Evolutionary conservation across 1,140 invertebrate species (phyloP), one percentile per base, ranked within the genome.

Genomic region (Heliconius eleuchia): DNA sequence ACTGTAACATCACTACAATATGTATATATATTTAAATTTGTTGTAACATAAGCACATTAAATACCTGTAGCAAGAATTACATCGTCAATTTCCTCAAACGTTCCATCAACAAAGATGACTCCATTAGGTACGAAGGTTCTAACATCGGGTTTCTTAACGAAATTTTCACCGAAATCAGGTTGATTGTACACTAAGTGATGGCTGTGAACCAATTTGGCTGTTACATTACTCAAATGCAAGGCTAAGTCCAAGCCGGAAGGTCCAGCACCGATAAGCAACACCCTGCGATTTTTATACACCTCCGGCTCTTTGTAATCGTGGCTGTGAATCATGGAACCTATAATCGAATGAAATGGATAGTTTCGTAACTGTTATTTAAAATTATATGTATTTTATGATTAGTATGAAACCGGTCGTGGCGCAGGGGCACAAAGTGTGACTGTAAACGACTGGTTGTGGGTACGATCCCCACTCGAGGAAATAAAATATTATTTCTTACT

Each of bases 181-280:
- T 95, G 95, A 27, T 95, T 95, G 76, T 95, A 92, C 0, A 75
- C 81, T 1, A 91, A 73, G 81, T 97, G 97, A 85, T 97, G 97
- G 86, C 96, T 97, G 46, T 97, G 91, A 13, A 95, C 94, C 50
- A 98, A 96, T 80, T 96, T 94, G 78, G 95, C 92, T 1, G 97
- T 97, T n/a, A 95, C 92, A 75, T 94, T 94, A 4, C 97, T 96
- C 78, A 98, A 95, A 82, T 98, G 98, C 30, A 97, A 92, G 2
- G 97, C 96, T 37, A 99, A 95, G 88, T 99, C 98, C 87, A 97
- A 93, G 0, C 98, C 98, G 19, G 98, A 99, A 42, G 98, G 96
- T 19, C 98, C 98, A 71, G 97, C 97, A 16, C 98, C 98, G 30
- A 99, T 93, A 19, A 99, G 95, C 0, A 98, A 91, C 0, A 99